Evolutionary conservation across 2,113 vertebrate species (phyloP).

Genomic region (Carlito syrichta): DNA sequence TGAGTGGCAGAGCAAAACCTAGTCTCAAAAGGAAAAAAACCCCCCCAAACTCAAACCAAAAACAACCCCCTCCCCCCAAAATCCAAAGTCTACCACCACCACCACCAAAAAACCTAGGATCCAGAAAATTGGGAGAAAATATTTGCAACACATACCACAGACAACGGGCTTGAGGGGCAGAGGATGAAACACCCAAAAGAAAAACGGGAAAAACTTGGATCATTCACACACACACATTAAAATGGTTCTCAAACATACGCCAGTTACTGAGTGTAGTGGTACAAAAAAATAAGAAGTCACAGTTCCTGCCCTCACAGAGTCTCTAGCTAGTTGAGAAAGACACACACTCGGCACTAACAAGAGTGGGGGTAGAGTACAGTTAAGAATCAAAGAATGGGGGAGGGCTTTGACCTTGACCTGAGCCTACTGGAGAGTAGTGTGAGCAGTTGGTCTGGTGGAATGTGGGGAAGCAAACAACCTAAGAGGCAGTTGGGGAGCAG

Average conservation of each 20-base stretch:
- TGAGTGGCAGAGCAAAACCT: too few relatives aligned
- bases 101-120: not conserved
- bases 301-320: not conserved
- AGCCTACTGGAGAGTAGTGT: fast-evolving
- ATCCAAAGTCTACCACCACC: too few relatives aligned
- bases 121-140: not conserved
- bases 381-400: too few relatives aligned
- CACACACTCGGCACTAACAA: not conserved
- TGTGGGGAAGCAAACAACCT: not conserved
- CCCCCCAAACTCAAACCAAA: not conserved
- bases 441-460: conserved; percentile 31
- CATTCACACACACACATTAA: not conserved
- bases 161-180: not conserved
- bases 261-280: not conserved
- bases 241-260: not conserved
- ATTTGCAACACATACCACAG: not conserved
- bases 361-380: fast-evolving
- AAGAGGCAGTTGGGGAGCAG: conserved; percentile 50
- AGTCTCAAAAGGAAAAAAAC: too few relatives aligned
- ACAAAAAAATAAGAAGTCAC: not conserved
- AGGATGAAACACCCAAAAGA: not conserved
- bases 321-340: not conserved
- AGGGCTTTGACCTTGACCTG: not conserved
- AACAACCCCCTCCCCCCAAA: too few relatives aligned
- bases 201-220: not conserved